These are phyloP conservation scores for rat (Rattus norvegicus) DNA, from an alignment of 2,113 vertebrate species.

Conservation along the genomic window GRCr8 NC_086020.1:75827001-75827500, in stretches of 20 bases:
- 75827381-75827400: not conserved
- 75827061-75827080: not conserved
- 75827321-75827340: accelerated
- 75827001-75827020: not conserved
- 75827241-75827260: not conserved
- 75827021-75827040: not conserved
- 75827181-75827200: not conserved
- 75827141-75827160: not conserved
- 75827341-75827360: not conserved
- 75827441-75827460: not conserved
- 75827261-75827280: not conserved
- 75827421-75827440: not conserved
- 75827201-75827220: not conserved
- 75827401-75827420: not conserved
- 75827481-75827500: not conserved
- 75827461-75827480: not conserved
- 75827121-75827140: not conserved
- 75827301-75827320: too few relatives aligned
- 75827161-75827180: not conserved
- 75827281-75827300: not conserved
- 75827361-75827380: not conserved
- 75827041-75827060: not conserved
- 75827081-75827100: not conserved
- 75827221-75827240: not conserved
- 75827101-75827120: not conserved